These are phyloP conservation scores for Strix aluco DNA, from an alignment of 2,113 vertebrate species.

Conservation along the genomic window DNA sequence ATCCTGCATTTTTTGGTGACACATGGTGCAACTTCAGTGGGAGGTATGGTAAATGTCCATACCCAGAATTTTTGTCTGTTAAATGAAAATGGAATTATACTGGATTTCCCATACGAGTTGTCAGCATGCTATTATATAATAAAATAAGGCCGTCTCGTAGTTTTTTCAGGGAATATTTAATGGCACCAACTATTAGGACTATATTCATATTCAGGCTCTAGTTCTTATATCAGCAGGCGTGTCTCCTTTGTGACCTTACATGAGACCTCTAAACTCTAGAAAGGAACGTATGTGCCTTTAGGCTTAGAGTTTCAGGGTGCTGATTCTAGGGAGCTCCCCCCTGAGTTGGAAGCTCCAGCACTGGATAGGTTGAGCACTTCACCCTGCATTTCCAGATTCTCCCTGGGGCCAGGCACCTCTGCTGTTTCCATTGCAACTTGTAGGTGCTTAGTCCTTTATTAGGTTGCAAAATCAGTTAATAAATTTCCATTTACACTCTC, in stretches of 20 bases:
- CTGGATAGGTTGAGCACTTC: not conserved
- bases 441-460: not conserved
- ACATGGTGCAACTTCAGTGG: not conserved
- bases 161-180: not conserved
- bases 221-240: not conserved
- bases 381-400: fast-evolving
- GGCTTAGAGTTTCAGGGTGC: not conserved
- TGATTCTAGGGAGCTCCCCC: not conserved
- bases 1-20: not conserved
- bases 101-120: not conserved
- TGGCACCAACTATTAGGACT: not conserved
- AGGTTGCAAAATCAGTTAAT: not conserved
- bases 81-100: not conserved
- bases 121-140: not conserved
- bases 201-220: not conserved
- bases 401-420: not conserved
- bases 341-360: fast-evolving
- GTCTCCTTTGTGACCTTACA: not conserved
- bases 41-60: not conserved
- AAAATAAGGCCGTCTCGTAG: not conserved
- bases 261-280: not conserved
- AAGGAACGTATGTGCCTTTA: fast-evolving
- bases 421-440: not conserved
- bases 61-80: not conserved
- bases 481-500: not conserved